These are phyloP conservation scores for Machimus rusticus DNA, from an alignment of 2,888 invertebrate genomes.

Conservation along the genomic window DNA sequence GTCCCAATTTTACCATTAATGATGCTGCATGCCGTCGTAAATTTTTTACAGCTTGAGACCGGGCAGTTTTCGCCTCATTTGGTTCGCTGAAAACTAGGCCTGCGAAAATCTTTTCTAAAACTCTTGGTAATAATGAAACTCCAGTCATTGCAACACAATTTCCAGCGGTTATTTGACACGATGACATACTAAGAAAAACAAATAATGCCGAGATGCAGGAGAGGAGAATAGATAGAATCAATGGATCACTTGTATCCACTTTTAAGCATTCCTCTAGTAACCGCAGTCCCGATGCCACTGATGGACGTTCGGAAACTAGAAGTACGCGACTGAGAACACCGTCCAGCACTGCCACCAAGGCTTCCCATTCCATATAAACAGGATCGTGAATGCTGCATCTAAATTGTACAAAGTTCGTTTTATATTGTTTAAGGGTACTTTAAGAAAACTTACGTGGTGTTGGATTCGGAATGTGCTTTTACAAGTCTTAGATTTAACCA, in stretches of 20 bases:
- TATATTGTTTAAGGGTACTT: neutral
- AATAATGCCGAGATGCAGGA: slow-evolving; percentile 92
- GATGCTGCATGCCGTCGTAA: slow-evolving; percentile 89
- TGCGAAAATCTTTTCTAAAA: slow-evolving; percentile 88
- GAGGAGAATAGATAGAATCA: slow-evolving; percentile 82
- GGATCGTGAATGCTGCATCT: slow-evolving; percentile 68
- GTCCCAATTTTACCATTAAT: slow-evolving; percentile 86
- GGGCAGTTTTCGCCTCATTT: slow-evolving; percentile 71
- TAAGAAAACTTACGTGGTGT: slow-evolving; percentile 46
- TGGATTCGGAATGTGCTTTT: slow-evolving; percentile 64
- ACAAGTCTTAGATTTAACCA: slow-evolving; percentile 81
- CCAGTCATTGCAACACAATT: slow-evolving; percentile 72
- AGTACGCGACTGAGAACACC: slow-evolving; percentile 82
- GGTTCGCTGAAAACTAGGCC: slow-evolving; percentile 78
- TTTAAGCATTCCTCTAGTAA: slow-evolving; percentile 81
- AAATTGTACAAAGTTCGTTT: neutral
- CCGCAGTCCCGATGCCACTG: slow-evolving; percentile 76
- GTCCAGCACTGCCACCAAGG: slow-evolving; percentile 77
- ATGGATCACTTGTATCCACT: slow-evolving; percentile 79
- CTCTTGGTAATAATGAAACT: slow-evolving; percentile 75
- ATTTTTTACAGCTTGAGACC: slow-evolving; percentile 81
- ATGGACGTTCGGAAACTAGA: slow-evolving; percentile 76
- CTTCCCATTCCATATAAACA: slow-evolving; percentile 85
- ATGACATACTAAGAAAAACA: slow-evolving; percentile 88
- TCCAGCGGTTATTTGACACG: slow-evolving; percentile 73